Evolutionary conservation across 2,113 vertebrate species (phyloP).

Genomic region (Orthonyx spaldingii): DNA sequence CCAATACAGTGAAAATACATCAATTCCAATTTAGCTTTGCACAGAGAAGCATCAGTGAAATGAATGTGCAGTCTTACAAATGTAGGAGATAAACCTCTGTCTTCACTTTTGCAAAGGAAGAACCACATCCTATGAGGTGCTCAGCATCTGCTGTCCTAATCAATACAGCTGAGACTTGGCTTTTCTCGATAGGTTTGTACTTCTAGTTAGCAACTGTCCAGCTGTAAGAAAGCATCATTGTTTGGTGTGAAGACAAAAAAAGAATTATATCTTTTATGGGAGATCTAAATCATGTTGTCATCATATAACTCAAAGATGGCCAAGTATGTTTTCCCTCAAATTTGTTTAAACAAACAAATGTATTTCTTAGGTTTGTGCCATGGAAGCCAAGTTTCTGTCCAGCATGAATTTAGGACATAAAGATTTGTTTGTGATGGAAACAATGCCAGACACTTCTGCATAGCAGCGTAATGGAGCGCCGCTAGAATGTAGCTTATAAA

Average conservation of each 20-base stretch:
- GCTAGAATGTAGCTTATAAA: conserved; percentile 55
- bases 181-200: conserved; percentile 14
- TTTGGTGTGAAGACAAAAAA: neutral
- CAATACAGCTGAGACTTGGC: conserved; percentile 6
- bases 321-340: conserved; percentile 58
- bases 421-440: conserved; percentile 65
- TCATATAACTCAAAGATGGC: conserved; percentile 53
- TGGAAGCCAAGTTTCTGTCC: conserved; percentile 57
- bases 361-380: conserved; percentile 53
- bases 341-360: conserved; percentile 68
- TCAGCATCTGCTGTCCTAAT: conserved; percentile 38
- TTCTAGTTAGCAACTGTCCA: conserved; percentile 28
- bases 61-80: neutral
- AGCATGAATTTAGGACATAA: conserved; percentile 58
- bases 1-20: neutral
- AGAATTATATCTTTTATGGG: conserved; percentile 56
- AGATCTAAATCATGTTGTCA: conserved; percentile 65
- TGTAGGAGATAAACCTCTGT: neutral
- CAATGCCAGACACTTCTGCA: conserved; percentile 64
- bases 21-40: neutral
- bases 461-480: conserved; percentile 6
- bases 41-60: neutral
- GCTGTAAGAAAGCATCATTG: conserved; percentile 44
- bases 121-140: conserved; percentile 20
- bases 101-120: neutral